Base-by-base conservation (phyloP, 2,888 invertebrate species). In the Chouioia cunea region DNA sequence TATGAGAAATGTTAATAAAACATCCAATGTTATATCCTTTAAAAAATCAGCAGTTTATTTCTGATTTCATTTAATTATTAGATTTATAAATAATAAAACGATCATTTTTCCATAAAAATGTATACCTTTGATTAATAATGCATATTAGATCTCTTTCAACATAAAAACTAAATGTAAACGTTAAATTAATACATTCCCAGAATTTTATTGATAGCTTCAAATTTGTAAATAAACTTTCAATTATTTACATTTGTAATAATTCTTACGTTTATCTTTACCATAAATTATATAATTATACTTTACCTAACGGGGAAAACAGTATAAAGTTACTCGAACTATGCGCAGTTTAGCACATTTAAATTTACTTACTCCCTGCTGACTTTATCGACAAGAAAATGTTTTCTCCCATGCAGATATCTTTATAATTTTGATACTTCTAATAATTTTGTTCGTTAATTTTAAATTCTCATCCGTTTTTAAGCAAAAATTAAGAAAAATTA, bases 391-490 rank as follows among this genome's bases (percentile, higher is more conserved):
- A 0, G 91, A 91, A 81, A 95, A 95, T 0, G 93, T 93, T 48
- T 90, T 90, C 83, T 96, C 96, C 92, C 95, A 96, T 0, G 93
- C 93, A 80, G 94, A 95, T 94, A 95, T 95, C 83, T 96, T 96
- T 76, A 96, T 93, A 0, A 95, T 93, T 73, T 93, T 90, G 77
- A 96, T 93, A 1, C 96, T 97, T 78, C 91, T 90, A 47, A 97
- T 91, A 0, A 95, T 92, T 83, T 96, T 97, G 81, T 93, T 95
- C 95, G 97, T 97, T 0, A 97, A 84, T 36, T 94, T 88, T 1
- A 97, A 93, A 4, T 97, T 87, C 77, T 94, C 89, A 86, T 97
- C 97, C 0, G 97, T 96, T 64, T 93, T 88, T n/a, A n/a, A n/a
- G n/a, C n/a, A n/a, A n/a, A n/a, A n/a, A n/a, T n/a, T n/a, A n/a